Conservation (phyloP, 1,140 invertebrate species). For the Eciton burchellii region DNA sequence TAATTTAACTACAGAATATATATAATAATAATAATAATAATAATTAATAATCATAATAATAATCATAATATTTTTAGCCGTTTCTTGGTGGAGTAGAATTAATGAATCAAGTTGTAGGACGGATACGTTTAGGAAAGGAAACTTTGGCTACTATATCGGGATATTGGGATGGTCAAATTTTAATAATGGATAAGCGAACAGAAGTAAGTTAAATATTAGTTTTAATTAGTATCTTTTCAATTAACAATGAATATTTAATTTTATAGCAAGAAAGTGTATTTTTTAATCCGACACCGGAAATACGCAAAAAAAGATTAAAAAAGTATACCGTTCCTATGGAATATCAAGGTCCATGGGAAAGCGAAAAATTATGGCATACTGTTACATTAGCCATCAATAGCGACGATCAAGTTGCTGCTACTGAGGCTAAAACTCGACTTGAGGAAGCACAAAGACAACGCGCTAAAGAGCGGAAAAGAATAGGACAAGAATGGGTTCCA, state of each 20-base stretch:
- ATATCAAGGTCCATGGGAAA: constrained; percentile 92
- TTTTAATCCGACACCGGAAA: constrained; percentile 90
- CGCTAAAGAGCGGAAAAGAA: constrained; percentile 88
- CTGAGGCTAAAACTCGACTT: constrained; percentile 94
- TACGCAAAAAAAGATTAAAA: constrained; percentile 90
- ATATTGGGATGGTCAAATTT: constrained; percentile 96
- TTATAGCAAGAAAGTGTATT: constrained; percentile 90
- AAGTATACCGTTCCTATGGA: constrained; percentile 93
- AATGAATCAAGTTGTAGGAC: constrained; percentile 93
- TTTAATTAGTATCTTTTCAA: constrained; percentile 9
- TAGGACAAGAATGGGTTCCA: constrained; percentile 89
- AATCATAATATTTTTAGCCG: constrained; percentile 86
- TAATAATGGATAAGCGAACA: constrained; percentile 92
- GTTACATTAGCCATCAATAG: constrained; percentile 93
- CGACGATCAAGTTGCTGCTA: constrained; percentile 93
- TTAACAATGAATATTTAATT: constrained; percentile 42
- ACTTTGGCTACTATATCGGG: constrained; percentile 94
- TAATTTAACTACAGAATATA: background rate
- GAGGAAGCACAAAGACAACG: constrained; percentile 94
- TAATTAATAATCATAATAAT: constrained; percentile 36
- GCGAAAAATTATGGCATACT: constrained; percentile 93
- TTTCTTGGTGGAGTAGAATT: constrained; percentile 94
- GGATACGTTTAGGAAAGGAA: constrained; percentile 95
- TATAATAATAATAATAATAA: constrained; percentile 19
- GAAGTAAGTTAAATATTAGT: constrained; percentile 84